Conservation (phyloP, 2,113 vertebrate genomes). For the Coracopsis vasa region DNA sequence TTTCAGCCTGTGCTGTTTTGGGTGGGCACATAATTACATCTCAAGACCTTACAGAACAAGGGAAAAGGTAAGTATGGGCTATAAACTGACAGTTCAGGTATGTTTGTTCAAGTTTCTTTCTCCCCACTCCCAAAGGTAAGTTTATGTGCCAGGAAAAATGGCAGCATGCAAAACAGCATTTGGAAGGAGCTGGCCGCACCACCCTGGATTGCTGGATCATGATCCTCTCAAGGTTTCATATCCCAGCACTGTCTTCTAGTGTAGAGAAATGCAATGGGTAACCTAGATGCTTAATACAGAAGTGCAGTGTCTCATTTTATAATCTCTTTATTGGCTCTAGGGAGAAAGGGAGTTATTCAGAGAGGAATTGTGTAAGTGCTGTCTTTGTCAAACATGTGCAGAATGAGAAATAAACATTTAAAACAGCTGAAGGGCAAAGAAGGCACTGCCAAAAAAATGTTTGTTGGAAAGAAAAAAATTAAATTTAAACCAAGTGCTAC, state of each 20-base stretch:
- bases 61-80: not conserved
- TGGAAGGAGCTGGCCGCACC: not conserved
- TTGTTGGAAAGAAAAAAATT: conserved; percentile 47
- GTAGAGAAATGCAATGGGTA: not conserved
- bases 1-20: not conserved
- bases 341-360: conserved; percentile 36
- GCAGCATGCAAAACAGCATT: accelerated
- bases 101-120: not conserved
- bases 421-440: conserved; percentile 49
- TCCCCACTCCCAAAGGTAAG: accelerated
- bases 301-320: conserved; percentile 23
- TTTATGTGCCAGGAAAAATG: not conserved
- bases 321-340: conserved; percentile 42
- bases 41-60: not conserved
- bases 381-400: conserved; percentile 65
- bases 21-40: not conserved
- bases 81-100: not conserved
- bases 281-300: not conserved
- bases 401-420: conserved; percentile 58
- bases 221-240: not conserved
- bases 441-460: conserved; percentile 21
- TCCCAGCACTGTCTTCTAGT: not conserved
- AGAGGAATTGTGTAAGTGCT: conserved; percentile 53
- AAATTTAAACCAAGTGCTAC: conserved; percentile 54
- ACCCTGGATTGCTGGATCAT: accelerated